phyloP scores from a whole-genome alignment of 2,797 vertebrate genomes.

The Squalus acanthias region DNA sequence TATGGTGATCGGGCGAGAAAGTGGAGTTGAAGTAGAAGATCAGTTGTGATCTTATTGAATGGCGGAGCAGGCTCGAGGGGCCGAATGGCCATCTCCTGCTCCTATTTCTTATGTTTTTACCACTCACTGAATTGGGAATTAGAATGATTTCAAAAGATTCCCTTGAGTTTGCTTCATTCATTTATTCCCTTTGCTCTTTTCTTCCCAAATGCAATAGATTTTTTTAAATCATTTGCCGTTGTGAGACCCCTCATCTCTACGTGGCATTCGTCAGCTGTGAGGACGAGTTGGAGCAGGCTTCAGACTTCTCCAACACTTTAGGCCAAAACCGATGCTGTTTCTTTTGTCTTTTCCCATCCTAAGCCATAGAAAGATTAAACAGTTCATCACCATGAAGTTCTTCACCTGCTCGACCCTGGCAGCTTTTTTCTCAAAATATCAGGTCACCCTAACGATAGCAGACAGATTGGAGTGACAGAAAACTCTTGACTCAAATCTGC shows the following conservation, averaged over 20 bases:
- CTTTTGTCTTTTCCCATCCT: not conserved
- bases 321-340: not conserved
- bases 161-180: not conserved
- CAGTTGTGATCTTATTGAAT: not conserved
- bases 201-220: not conserved
- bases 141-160: not conserved
- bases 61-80: not conserved
- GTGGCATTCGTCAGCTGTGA: not conserved
- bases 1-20: not conserved
- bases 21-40: not conserved
- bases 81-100: not conserved
- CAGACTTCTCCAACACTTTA: not conserved
- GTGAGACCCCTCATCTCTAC: not conserved
- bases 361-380: not conserved
- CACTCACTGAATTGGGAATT: not conserved
- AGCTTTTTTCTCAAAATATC: not conserved
- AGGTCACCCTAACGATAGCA: not conserved
- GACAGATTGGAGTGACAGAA: not conserved
- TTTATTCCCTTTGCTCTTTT: not conserved
- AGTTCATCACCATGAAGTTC: not conserved
- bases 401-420: not conserved
- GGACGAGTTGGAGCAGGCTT: not conserved
- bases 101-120: not conserved
- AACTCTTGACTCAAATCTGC: not conserved
- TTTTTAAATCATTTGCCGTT: not conserved